These are phyloP conservation scores for Sylvilagus floridanus DNA, from an alignment of 2,797 vertebrate genomes.

Conservation along the genomic window DNA sequence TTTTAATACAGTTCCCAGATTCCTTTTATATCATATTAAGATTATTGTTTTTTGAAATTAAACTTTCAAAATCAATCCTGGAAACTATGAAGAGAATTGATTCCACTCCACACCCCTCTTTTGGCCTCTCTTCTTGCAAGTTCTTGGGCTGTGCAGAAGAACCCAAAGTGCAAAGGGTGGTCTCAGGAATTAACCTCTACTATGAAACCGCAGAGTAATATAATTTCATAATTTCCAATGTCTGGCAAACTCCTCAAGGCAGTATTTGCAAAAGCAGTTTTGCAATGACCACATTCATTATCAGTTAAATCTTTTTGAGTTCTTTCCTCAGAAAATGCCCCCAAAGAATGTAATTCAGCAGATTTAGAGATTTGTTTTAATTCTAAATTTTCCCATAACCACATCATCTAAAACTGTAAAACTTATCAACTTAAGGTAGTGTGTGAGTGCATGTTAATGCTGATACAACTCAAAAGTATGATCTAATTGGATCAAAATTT, in stretches of 20 bases:
- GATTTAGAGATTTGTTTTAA: constrained; percentile 53
- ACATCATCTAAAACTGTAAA: constrained; percentile 5
- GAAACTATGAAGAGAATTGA: constrained; percentile 3
- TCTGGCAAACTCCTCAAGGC: neutral
- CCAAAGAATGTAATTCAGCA: constrained; percentile 57
- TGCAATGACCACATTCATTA: constrained; percentile 45
- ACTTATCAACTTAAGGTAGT: constrained; percentile 37
- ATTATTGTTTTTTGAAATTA: neutral
- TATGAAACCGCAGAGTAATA: neutral
- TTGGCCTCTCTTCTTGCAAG: neutral
- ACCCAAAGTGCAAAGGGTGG: neutral
- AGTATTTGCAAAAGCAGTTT: constrained; percentile 53
- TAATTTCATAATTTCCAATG: constrained; percentile 45
- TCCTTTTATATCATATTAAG: neutral
- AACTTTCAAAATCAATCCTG: constrained; percentile 2
- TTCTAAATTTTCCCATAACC: constrained; percentile 29
- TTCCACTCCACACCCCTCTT: neutral
- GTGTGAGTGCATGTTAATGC: neutral
- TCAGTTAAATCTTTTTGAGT: constrained; percentile 5
- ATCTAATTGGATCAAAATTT: neutral
- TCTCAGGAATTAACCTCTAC: neutral
- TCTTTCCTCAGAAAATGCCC: constrained; percentile 51
- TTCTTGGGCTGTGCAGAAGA: neutral
- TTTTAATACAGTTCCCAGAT: constrained; percentile 3
- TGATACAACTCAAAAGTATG: neutral